A percentile compares a stretch with the other conserved stretches of the same genome.
Conservation (phyloP, 2,888 invertebrate genomes). For the Cacoxenus indagator region DNA sequence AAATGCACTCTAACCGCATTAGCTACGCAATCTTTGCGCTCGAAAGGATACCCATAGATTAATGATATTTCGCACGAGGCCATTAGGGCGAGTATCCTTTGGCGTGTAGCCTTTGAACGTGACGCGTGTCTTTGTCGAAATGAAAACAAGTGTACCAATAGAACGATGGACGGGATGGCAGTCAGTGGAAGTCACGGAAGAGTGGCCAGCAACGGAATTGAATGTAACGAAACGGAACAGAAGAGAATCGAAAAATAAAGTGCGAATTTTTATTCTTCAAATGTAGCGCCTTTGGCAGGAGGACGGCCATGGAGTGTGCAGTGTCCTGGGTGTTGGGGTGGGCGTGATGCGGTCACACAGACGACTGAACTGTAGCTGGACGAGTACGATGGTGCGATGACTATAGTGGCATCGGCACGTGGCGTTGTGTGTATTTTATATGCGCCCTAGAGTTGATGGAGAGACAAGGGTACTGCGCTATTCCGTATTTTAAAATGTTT, state of each 20-base stretch:
- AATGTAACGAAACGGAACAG: neutral
- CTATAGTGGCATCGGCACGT: slow-evolving; percentile 57
- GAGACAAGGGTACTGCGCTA: neutral
- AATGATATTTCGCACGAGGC: slow-evolving; percentile 11
- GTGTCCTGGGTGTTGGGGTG: slow-evolving; percentile 33
- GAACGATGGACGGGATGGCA: slow-evolving; percentile 35
- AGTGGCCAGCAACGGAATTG: slow-evolving; percentile 28
- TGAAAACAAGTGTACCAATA: slow-evolving; percentile 56
- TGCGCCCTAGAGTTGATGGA: neutral
- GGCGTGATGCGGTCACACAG: slow-evolving; percentile 25
- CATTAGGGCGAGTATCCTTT: neutral
- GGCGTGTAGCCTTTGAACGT: slow-evolving; percentile 32
- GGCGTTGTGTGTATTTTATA: slow-evolving; percentile 50
- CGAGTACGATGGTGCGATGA: slow-evolving; percentile 52
- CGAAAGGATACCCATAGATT: neutral
- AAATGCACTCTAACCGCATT: slow-evolving; percentile 61
- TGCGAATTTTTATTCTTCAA: slow-evolving; percentile 64
- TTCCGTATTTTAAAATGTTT: slow-evolving; percentile 10
- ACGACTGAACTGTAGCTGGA: slow-evolving; percentile 7
- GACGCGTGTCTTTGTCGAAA: slow-evolving; percentile 20
- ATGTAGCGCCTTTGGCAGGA: slow-evolving; percentile 33
- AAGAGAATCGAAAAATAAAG: slow-evolving; percentile 38
- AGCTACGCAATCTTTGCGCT: slow-evolving; percentile 40
- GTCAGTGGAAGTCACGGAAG: slow-evolving; percentile 30
- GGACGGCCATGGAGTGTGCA: neutral